Conservation (phyloP, 2,113 vertebrate species). For the Ibidorhyncha struthersii region DNA sequence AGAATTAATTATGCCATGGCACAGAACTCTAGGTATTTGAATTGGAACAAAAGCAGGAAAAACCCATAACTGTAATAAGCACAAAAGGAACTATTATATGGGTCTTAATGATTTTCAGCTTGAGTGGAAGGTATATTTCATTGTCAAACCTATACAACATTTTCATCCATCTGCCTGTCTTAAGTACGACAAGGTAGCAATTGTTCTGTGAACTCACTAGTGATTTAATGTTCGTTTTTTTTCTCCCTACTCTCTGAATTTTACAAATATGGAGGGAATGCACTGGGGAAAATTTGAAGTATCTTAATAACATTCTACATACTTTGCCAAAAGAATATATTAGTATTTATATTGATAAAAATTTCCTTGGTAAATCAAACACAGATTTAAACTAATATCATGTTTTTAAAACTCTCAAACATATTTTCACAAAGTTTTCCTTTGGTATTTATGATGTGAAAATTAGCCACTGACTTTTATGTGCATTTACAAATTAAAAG, state of each 20-base stretch:
- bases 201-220: background rate
- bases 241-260: background rate
- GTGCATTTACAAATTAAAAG: background rate
- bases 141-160: background rate
- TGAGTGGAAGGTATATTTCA: slow-evolving; percentile 15
- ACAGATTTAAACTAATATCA: background rate
- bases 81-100: slow-evolving; percentile 2
- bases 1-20: background rate
- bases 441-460: background rate
- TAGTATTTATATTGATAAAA: background rate
- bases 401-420: background rate
- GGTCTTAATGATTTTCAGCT: slow-evolving; percentile 9
- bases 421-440: background rate
- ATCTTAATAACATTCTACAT: background rate
- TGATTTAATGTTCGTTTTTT: background rate
- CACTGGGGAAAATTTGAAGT: background rate
- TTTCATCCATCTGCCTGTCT: slow-evolving; percentile 45
- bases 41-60: background rate
- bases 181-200: background rate
- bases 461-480: background rate
- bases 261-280: background rate
- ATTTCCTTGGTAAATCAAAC: background rate
- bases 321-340: background rate
- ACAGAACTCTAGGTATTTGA: background rate
- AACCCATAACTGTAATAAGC: background rate